Base-by-base conservation (phyloP, 2,113 vertebrate genomes). In the Holacanthus passer region DNA sequence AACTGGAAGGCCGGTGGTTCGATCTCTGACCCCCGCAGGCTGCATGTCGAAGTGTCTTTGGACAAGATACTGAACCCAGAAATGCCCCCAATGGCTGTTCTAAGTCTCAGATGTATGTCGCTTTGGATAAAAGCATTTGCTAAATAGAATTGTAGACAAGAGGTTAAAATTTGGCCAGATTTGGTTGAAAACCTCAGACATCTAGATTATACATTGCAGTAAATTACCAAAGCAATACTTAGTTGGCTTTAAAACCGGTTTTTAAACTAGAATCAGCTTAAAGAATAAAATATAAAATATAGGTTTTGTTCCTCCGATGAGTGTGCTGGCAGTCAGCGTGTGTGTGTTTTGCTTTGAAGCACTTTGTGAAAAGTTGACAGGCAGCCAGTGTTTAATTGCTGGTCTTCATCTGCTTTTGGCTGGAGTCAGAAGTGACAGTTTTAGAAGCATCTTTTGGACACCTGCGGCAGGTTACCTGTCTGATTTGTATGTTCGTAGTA, bases 391-490 rank as follows among this genome's bases (percentile, higher is more conserved):
- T 68, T 76, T 79, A 85, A 85, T 87, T 87, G 69, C 69, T 32
- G 86, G 77, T 74, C 78, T 70, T 76, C 62, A 45, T 58, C 75
- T 67, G 85, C 43, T 73, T 60, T 82, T 79, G 52, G 50, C 59
- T 77, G 31, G 29, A 56, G 32, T 70, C 52, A 62, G 32, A 60
- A 69, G 77, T 70, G 73, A 63, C 41, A 70, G 55, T 82, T 87
- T 84, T 72, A 48, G 75, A 77, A 67, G 79, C 79, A 73, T 85
- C 72, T 83, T 83, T 65, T 80, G 62, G 55, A 68, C 83, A 88
- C 87, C 83, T 88, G 83, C 79, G 73, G 76, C 64, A 56, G 72
- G 77, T 82, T 78, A 87, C 65, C 73, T 83, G 81, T 75, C 76
- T 48, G 77, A 73, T 82, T 73, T 52, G 45, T 68, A 63, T 59